Base-by-base conservation (phyloP, 2,113 vertebrate genomes). In the Hipposideros armiger region DNA sequence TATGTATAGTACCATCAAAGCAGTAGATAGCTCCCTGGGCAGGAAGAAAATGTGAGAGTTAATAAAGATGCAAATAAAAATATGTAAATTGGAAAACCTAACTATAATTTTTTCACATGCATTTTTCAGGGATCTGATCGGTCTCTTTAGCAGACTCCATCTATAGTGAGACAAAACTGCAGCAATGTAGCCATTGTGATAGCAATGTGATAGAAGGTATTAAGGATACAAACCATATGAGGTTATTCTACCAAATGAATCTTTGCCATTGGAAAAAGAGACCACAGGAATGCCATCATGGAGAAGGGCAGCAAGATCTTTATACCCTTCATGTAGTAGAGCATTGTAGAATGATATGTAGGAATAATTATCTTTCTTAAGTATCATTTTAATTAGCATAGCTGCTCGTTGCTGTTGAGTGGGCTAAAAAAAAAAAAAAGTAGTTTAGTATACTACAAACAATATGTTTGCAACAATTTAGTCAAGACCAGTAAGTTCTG, bases 301-400 rank as follows among this genome's bases (percentile, higher is more conserved):
- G 28, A 99, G 99, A 97, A 99, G 98, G 0, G 89, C 98, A 80
- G 99, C 99, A 96, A 99, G 98, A 97, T 99, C 99, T 88, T 98
- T 97, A 89, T 99, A 99, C 0, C 98, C 98, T 98, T 99, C 99
- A 0, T 98, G 99, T 64, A 99, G 97, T 1, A 99, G 97, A 42
- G 99, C 99, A 56, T 99, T 99, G 98, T 99, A 99, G 98, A 99
- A 99, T 11, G 99, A 99, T 97, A 99, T 98, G 70, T 99, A 99
- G 11, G 99, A 98, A 67, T 97, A 95, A 97, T 99, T 99, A 98
- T 99, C 99, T 98, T 99, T 99, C 66, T 86, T 97, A 94, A 99
- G 98, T 95, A 99, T 98, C 70, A 99, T 95, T 87, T 99, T 99
- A 90, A 99, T 96, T 87, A 99, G 97, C 47, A 98, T 98, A 86